Evolutionary conservation across 2,113 vertebrate species (phyloP), one percentile per base, ranked within the genome.

Genomic region (Vimba vimba): DNA sequence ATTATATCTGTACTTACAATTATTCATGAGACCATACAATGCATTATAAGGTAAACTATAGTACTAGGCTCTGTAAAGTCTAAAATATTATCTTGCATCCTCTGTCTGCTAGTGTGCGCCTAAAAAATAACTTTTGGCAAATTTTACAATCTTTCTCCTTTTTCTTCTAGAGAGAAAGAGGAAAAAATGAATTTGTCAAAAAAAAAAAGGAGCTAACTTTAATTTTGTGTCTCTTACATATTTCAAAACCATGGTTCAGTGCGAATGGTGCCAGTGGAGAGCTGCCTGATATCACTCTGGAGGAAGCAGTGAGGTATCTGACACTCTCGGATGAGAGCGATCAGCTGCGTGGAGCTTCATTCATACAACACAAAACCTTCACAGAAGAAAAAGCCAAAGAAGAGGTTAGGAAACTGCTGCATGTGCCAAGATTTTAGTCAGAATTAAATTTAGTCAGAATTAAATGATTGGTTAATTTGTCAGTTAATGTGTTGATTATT

Each of bases 321-420:
- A 93, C 92, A 68, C 92, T 88, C 45, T 73, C 90, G 0, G 95
- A 97, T 3, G 94, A 96, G 85, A 95, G 91, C 78, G 91, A 89
- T 77, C 96, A 98, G 89, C 94, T 94, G 77, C 95, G 93, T 36
- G 97, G 97, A 52, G 97, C 97, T 82, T 96, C 95, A 60, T 97
- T 95, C 90, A 97, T 99, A 86, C 98, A 99, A 87, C 96, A 98
- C 71, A 91, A 92, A 91, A 96, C 97, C 91, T 99, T 94, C 93
- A 96, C 95, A 84, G 95, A 98, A 0, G 97, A 97, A 23, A 85
- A 79, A 3, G 89, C 96, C 91, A 99, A 98, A 87, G 91, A 95
- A 60, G 93, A 97, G 96, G 98, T 98, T 83, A n/a, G 87, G 50
- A 45, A 17, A 55, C 17, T 10, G 9, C 1, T 13, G 27, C 27